Evolutionary conservation across 2,888 invertebrate genomes (phyloP), one percentile per base, ranked within the genome.

Genomic region (Pardosa pseudoannulata): DNA sequence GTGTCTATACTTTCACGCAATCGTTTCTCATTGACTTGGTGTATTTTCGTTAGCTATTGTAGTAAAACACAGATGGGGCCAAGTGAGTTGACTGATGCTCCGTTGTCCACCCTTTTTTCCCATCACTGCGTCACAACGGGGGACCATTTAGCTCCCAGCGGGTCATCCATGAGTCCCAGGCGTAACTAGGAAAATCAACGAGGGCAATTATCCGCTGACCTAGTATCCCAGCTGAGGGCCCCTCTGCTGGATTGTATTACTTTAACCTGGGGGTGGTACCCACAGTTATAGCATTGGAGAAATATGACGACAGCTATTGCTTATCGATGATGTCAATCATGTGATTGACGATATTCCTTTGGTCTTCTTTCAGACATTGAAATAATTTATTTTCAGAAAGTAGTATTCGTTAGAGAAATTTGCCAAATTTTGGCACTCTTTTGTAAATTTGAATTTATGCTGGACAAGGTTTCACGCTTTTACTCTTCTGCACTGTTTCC

Each of bases 291-390:
- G 23, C 6, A 68, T 39, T 32, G 27, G 70, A 50, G 68, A 41
- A 73, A 72, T 72, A 72, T 64, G 71, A 65, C 46, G 64, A 70
- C 41, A 36, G 50, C n/a, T 28, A 74, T 68, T 62, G 36, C 79
- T 81, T 81, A 74, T 81, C 81, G 81, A 81, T 68, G 28, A 56
- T 73, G 79, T 67, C 79, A 80, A 80, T 80, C 81, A 74, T 64
- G 23, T 74, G 56, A 56, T 28, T 78, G 50, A 68, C 50, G 36
- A 36, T 13, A 16, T 65, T 19, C 28, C 36, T 68, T 1, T 36
- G 16, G 27, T 16, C 27, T 62, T 0, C 16, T 27, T 16, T 16
- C 7, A 28, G 19, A 62, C 1, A 27, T 23, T 3, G 1, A 0
- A 67, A 19, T 68, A 36, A 68, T 68, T 68, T 68, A 68, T 36